Conservation (phyloP, 2,113 vertebrate species). For the Pterophyllum scalare region DNA sequence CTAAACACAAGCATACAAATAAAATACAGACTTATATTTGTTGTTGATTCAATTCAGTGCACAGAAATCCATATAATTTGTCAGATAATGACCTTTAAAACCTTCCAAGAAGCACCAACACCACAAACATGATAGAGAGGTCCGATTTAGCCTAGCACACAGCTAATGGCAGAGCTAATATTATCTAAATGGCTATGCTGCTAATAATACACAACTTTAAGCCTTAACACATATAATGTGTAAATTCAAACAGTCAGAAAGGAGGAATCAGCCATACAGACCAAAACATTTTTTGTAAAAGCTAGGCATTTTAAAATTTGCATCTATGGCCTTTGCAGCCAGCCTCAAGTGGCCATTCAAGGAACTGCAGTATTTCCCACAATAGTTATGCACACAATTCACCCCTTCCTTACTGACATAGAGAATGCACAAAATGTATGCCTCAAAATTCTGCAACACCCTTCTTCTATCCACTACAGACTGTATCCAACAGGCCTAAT, state of each 20-base stretch:
- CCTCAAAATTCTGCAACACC: conserved; percentile 15
- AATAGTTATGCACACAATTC: neutral
- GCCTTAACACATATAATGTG: neutral
- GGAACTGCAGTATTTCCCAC: neutral
- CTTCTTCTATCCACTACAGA: neutral
- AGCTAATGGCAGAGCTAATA: neutral
- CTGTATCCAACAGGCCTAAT: conserved; percentile 30
- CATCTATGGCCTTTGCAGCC: neutral
- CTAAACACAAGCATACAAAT: neutral
- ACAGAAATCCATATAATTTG: neutral
- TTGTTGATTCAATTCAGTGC: neutral
- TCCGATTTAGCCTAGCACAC: neutral
- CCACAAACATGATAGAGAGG: neutral
- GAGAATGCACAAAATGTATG: neutral
- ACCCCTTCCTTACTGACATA: neutral
- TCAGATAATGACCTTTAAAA: too few species aligned
- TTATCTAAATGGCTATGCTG: neutral
- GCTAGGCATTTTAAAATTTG: neutral
- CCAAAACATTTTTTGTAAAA: neutral
- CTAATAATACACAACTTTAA: neutral
- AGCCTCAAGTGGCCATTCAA: neutral
- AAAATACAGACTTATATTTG: neutral
- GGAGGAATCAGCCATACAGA: neutral
- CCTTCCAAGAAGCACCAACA: neutral
- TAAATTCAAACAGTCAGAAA: neutral